Base-by-base conservation (phyloP, 1,140 invertebrate genomes). In the Dinoponera quadriceps region DNA sequence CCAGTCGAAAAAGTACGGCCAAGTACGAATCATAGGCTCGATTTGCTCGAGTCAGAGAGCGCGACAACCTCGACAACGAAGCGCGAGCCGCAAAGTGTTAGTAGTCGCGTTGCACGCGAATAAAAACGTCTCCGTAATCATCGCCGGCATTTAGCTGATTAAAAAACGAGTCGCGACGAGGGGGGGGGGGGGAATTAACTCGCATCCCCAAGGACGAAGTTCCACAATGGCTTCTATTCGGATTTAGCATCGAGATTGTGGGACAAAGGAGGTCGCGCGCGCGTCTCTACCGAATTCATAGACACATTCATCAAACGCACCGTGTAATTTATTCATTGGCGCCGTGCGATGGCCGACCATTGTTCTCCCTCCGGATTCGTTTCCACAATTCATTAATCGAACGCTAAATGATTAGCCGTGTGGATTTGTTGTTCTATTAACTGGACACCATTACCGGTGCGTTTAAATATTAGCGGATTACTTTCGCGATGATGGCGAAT, bases 311-410 rank as follows among this genome's bases (percentile, higher is more conserved):
- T 69, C 62, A 65, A 63, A 59, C 55, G 29, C 54, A 25, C n/a
- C 3, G 20, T 18, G 65, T 72, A 86, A 83, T 83, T 85, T 83
- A 87, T 87, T 86, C 78, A 86, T 82, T 63, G 48, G 29, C 22
- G 57, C 44, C 20, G 18, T 25, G 16, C 16, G 71, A 63, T 73
- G 72, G 48, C 51, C 48, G 78, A 14, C 59, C 63, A 86, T 83
- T 83, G 72, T 87, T 86, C 27, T 87, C 83, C 27, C 65, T 44
- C 16, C 69, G 9, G 18, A 65, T 49, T 86, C 29, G 63, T 86
- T 87, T 77, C 65, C 71, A 86, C 73, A 86, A 77, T 77, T 87
- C 85, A 87, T 87, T 86, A 77, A 60, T 25, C 59, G 51, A 49
- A 74, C 65, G 55, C 51, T 71, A 82, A 86, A 85, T 66, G 71